Evolutionary conservation across 2,888 invertebrate species (phyloP).

Genomic region (Eutolmus rufibarbis): DNA sequence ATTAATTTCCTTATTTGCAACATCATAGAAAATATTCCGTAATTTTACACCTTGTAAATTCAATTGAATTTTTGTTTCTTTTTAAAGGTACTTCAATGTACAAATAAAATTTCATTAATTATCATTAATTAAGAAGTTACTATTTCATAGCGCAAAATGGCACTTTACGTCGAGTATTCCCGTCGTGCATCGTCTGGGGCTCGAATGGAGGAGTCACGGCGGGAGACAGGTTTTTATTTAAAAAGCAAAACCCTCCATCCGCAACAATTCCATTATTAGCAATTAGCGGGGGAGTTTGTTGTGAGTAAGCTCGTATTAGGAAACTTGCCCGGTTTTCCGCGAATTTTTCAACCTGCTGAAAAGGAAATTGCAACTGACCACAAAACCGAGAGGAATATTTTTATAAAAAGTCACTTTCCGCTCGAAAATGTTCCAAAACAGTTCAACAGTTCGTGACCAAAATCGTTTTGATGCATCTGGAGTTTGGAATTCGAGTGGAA

Average conservation of each 20-base stretch:
- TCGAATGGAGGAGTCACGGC: not conserved
- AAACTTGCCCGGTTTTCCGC: not conserved
- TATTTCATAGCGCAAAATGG: too few relatives aligned
- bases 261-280: not conserved
- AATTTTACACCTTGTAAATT: not conserved
- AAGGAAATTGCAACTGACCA: not conserved
- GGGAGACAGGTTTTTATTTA: not conserved
- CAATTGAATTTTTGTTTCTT: too few relatives aligned
- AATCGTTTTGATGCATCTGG: not conserved
- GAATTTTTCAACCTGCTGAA: not conserved
- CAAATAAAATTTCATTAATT: too few relatives aligned
- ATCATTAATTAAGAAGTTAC: too few relatives aligned
- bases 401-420: not conserved
- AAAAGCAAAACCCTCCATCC: not conserved
- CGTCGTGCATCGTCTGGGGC: not conserved
- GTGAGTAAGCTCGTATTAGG: not conserved
- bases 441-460: not conserved
- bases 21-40: too few relatives aligned
- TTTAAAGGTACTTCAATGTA: too few relatives aligned
- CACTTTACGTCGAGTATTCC: not conserved
- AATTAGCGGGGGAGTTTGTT: not conserved
- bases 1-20: too few relatives aligned
- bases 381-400: not conserved
- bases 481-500: not conserved
- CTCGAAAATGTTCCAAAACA: not conserved